Percentiles rank a stretch among this genome's conserved stretches.
Evolutionary conservation across 2,113 vertebrate species (phyloP).

Genomic region (Phyllostomus hastatus): DNA sequence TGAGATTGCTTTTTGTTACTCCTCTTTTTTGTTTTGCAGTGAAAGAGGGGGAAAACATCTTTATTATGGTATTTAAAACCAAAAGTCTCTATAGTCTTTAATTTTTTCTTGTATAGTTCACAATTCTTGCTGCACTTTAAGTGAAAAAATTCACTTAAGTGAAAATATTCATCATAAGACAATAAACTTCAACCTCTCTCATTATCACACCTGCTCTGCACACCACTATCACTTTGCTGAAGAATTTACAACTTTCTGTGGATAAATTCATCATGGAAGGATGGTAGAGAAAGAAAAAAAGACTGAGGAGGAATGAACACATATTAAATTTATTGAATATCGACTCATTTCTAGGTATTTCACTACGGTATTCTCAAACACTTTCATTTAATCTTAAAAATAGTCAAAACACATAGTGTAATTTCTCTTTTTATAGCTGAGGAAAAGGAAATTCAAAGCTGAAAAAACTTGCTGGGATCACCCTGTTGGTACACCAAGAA

Average conservation of each 20-base stretch:
- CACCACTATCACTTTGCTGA: not conserved
- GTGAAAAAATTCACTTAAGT: not conserved
- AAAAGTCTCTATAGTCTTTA: not conserved
- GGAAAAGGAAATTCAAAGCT: constrained; percentile 5
- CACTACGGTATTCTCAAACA: not conserved
- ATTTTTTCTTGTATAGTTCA: not conserved
- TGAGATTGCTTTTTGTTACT: not conserved
- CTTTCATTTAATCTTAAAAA: not conserved
- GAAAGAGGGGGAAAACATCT: not conserved
- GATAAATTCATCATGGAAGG: not conserved
- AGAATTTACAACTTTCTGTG: not conserved
- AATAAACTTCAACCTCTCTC: not conserved
- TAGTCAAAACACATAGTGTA: not conserved
- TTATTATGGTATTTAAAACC: constrained; percentile 1
- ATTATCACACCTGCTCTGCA: not conserved
- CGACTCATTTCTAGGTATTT: not conserved
- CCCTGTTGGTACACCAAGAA: not conserved
- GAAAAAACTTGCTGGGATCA: not conserved
- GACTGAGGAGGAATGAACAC: not conserved
- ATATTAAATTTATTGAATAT: not conserved
- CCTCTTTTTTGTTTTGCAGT: not conserved
- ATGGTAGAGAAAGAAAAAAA: not conserved
- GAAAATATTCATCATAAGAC: not conserved
- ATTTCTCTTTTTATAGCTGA: not conserved
- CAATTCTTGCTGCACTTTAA: not conserved